These are phyloP conservation scores for Crypturellus tataupa DNA, from an alignment of 2,797 vertebrate genomes.

Conservation along the genomic window DNA sequence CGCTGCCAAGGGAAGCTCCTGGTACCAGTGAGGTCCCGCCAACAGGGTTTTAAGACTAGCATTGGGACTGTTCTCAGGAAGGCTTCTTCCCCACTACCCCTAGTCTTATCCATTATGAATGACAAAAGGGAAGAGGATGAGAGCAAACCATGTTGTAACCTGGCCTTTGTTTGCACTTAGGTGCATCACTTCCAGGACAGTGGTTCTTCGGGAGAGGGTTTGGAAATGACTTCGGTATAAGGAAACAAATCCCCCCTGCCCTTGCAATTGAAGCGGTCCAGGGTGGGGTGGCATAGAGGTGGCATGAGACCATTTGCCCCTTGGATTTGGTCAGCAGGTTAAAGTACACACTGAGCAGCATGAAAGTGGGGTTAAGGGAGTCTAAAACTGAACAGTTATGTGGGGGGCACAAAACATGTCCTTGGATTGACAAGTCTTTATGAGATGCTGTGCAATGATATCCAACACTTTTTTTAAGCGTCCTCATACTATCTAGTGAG, in stretches of 20 bases:
- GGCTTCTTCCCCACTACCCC: background rate
- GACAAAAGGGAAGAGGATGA: background rate
- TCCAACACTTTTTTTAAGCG: background rate
- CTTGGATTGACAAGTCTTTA: background rate
- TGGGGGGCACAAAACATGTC: rapidly evolving
- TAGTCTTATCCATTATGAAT: background rate
- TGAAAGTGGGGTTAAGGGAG: background rate
- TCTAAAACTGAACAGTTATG: background rate
- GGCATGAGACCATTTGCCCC: background rate
- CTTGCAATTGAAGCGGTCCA: background rate
- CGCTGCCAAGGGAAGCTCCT: background rate
- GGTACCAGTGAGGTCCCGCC: background rate
- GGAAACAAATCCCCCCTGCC: background rate
- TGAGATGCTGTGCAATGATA: background rate
- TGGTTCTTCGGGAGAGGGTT: background rate
- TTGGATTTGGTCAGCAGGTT: background rate
- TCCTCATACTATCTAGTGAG: background rate
- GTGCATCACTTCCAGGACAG: background rate
- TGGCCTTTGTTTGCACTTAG: background rate
- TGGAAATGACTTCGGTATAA: background rate
- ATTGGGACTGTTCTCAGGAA: background rate
- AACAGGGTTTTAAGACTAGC: background rate
- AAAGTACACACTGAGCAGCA: background rate
- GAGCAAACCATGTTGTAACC: background rate
- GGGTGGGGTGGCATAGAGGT: background rate